A percentile compares a stretch with the other conserved stretches of the same genome.
phyloP scores from a whole-genome alignment of 2,797 vertebrate species.

The Channa striata region DNA sequence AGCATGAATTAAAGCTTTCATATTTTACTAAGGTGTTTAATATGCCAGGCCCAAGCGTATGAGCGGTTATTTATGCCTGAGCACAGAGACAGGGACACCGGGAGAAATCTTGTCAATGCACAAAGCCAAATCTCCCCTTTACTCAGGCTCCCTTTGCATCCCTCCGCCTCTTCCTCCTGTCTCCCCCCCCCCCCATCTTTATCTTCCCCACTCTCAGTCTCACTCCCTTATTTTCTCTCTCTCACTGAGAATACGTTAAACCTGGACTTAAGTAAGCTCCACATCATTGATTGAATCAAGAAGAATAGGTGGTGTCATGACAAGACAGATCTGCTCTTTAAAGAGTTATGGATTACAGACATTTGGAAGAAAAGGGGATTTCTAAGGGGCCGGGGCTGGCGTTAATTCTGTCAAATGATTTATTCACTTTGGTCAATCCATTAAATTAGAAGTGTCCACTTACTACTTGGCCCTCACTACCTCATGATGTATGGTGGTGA shows the following conservation, averaged over 20 bases:
- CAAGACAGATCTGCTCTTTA: constrained; percentile 71
- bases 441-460: constrained; percentile 65
- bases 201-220: constrained; percentile 20
- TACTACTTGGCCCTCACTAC: constrained; percentile 44
- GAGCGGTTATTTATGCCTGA: constrained; percentile 62
- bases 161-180: background rate
- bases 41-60: constrained; percentile 53
- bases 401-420: constrained; percentile 69
- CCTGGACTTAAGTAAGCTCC: constrained; percentile 62
- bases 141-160: constrained; percentile 5
- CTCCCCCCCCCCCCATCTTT: constrained; percentile 18
- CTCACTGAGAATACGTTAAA: constrained; percentile 58
- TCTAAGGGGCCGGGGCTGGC: constrained; percentile 35
- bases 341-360: constrained; percentile 72
- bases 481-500: constrained; percentile 56
- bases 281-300: constrained; percentile 69
- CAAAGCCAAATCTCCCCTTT: constrained; percentile 20
- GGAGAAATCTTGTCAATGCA: constrained; percentile 41
- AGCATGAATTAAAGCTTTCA: constrained; percentile 64
- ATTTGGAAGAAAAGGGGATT: constrained; percentile 63
- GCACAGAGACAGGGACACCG: constrained; percentile 35
- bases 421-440: constrained; percentile 67
- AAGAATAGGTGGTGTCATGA: constrained; percentile 57
- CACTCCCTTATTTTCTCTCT: constrained; percentile 49
- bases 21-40: constrained; percentile 69